Conservation (phyloP, 2,888 invertebrate genomes). For the Tenodera sinensis region DNA sequence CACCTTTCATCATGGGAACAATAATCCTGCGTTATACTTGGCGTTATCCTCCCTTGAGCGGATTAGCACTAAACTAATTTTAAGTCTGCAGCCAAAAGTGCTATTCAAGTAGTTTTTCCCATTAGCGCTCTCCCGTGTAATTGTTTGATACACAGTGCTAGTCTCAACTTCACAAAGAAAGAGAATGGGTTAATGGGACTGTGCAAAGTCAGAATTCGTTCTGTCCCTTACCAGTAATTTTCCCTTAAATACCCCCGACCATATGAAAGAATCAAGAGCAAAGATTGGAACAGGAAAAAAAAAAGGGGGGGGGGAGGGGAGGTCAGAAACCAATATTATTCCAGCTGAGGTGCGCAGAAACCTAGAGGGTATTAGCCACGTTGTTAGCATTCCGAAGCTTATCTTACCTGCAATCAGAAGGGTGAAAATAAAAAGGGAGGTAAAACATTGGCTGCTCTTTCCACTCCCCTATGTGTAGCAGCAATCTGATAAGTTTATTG, state of each 20-base stretch:
- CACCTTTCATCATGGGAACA: not conserved
- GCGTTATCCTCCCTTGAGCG: not conserved
- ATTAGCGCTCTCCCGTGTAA: not conserved
- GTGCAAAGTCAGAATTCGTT: not conserved
- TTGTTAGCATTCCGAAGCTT: not conserved
- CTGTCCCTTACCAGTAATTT: not conserved
- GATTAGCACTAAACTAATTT: not conserved
- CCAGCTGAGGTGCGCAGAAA: not conserved
- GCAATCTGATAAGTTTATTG: too few relatives aligned
- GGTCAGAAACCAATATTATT: not conserved
- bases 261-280: too few relatives aligned
- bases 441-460: too few relatives aligned
- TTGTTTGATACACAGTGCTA: not conserved
- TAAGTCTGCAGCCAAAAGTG: not conserved
- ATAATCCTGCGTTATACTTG: not conserved
- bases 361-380: not conserved
- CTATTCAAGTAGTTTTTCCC: not conserved
- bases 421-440: too few relatives aligned
- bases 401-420: too few relatives aligned
- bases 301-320: too few relatives aligned
- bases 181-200: not conserved
- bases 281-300: not conserved
- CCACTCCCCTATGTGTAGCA: too few relatives aligned
- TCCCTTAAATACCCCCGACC: too few relatives aligned
- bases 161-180: not conserved